Evolutionary conservation across 2,888 invertebrate genomes (phyloP).

Genomic region (Agonopterix heracliana): DNA sequence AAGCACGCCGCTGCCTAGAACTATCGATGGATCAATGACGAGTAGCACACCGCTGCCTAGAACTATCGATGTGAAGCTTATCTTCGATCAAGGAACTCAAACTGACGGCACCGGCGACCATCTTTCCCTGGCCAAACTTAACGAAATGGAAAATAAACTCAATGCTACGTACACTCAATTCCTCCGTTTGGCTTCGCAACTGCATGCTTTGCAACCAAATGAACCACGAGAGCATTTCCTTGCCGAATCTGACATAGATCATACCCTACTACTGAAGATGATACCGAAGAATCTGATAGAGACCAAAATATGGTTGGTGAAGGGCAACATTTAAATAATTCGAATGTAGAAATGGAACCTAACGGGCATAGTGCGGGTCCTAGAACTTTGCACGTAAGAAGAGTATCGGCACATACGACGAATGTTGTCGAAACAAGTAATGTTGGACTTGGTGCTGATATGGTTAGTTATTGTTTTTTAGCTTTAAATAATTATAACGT

Average conservation of each 20-base stretch:
- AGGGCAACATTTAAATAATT: too few species aligned
- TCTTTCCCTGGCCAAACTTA: conserved; percentile 25
- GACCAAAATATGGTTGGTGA: neutral
- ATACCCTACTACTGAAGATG: neutral
- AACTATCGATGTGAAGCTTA: conserved; percentile 19
- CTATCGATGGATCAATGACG: conserved; percentile 20
- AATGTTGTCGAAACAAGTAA: conserved; percentile 25
- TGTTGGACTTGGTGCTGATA: conserved; percentile 14
- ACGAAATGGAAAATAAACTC: conserved; percentile 32
- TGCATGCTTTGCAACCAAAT: neutral
- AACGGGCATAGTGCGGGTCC: conserved; percentile 10
- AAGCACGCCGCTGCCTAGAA: too few species aligned
- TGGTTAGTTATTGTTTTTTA: conserved; percentile 27
- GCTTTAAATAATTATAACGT: neutral
- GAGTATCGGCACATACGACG: conserved; percentile 50
- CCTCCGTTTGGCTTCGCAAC: conserved; percentile 17
- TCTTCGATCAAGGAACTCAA: conserved; percentile 41
- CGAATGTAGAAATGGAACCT: neutral
- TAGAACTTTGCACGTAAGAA: conserved; percentile 31
- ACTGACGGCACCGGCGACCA: conserved; percentile 25
- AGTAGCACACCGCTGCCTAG: conserved; percentile 39
- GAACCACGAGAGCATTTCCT: conserved; percentile 5
- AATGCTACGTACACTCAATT: conserved; percentile 32
- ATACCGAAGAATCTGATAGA: neutral
- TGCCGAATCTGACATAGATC: conserved; percentile 18